Percentiles rank a stretch among this genome's conserved stretches.
These are phyloP conservation scores for Coluber constrictor DNA, from an alignment of 2,797 vertebrate genomes.

Conservation along the genomic window DNA sequence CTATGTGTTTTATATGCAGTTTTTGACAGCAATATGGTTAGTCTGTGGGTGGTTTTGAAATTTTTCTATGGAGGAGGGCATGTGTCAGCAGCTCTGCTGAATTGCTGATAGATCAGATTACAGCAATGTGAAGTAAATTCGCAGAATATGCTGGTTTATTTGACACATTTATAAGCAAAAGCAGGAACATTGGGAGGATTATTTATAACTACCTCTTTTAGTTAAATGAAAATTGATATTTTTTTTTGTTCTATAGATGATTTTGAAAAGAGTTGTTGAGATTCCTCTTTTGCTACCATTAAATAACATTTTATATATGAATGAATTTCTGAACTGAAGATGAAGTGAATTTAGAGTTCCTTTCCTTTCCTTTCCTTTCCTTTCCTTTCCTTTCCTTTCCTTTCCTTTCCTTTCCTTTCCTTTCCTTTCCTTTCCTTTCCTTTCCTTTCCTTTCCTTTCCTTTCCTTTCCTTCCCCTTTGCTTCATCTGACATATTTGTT, in stretches of 20 bases:
- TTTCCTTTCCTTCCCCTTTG: not conserved
- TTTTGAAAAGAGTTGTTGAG: not conserved
- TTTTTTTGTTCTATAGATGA: not conserved
- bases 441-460: too few relatives aligned
- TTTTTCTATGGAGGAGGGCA: not conserved
- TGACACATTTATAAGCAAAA: slow-evolving; percentile 10
- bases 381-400: not conserved
- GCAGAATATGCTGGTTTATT: slow-evolving; percentile 9
- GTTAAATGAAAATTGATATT: not conserved
- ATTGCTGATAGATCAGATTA: slow-evolving; percentile 24
- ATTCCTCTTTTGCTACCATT: not conserved
- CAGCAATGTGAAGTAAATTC: slow-evolving; percentile 7
- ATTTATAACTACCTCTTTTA: slow-evolving; percentile 3
- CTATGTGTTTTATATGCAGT: slow-evolving; percentile 29
- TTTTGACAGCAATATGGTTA: slow-evolving; percentile 29
- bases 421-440: too few relatives aligned
- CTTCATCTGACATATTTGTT: not conserved
- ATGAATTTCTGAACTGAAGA: not conserved
- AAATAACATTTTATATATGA: not conserved
- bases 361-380: not conserved
- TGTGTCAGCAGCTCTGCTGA: slow-evolving; percentile 4
- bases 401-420: too few relatives aligned
- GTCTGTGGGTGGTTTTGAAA: slow-evolving; percentile 16
- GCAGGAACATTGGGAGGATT: not conserved
- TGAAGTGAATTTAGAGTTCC: not conserved